Conservation (phyloP, 2,113 vertebrate species). For the Mustela lutreola region DNA sequence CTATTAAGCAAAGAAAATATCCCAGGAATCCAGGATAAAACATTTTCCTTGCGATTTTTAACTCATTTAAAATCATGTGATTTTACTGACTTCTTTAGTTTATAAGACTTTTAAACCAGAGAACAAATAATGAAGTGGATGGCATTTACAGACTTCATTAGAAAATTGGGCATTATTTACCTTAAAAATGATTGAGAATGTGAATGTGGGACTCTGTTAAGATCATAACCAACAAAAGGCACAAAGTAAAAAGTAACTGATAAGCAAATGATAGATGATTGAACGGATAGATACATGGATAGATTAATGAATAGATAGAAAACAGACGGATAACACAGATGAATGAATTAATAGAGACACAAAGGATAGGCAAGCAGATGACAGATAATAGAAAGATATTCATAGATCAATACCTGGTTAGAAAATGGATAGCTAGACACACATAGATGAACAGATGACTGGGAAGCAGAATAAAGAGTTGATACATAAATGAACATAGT, state of each 20-base stretch:
- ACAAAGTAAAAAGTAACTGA: constrained; percentile 73
- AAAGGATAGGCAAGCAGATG: constrained; percentile 78
- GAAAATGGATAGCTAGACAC: constrained; percentile 76
- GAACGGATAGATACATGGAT: constrained; percentile 66
- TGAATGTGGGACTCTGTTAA: constrained; percentile 77
- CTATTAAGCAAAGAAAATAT: constrained; percentile 60
- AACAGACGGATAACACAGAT: constrained; percentile 77
- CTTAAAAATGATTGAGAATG: constrained; percentile 72
- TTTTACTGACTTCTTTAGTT: constrained; percentile 42
- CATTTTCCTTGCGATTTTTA: constrained; percentile 59
- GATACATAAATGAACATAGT: constrained; percentile 76
- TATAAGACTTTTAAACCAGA: constrained; percentile 25
- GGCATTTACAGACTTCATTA: constrained; percentile 69
- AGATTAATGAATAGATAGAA: constrained; percentile 75
- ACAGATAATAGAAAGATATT: constrained; percentile 69
- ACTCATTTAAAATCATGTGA: constrained; percentile 23
- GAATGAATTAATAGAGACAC: constrained; percentile 76
- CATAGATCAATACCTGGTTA: constrained; percentile 84
- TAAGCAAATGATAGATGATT: constrained; percentile 75
- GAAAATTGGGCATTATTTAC: constrained; percentile 76
- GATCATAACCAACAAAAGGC: constrained; percentile 78
- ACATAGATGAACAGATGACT: constrained; percentile 73
- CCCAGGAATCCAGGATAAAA: constrained; percentile 46
- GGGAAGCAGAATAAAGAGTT: constrained; percentile 80
- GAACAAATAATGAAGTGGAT: not conserved